Conservation (phyloP, 2,113 vertebrate species). For the Daboia siamensis region DNA sequence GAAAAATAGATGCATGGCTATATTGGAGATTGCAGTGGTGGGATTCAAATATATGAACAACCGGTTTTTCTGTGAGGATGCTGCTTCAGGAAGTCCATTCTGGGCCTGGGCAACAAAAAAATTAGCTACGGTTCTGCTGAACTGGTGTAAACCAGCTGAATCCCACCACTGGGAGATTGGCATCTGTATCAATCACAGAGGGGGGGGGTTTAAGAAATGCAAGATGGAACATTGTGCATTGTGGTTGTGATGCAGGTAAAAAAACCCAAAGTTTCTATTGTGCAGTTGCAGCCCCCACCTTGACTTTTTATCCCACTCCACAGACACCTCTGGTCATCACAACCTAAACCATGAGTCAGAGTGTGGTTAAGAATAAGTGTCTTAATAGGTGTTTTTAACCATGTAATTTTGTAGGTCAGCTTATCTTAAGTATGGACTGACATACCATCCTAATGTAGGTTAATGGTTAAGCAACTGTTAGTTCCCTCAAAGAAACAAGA, state of each 20-base stretch:
- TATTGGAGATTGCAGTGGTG: not conserved
- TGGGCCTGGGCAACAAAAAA: too few relatives aligned
- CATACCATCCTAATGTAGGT: not conserved
- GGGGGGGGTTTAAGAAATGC: not conserved
- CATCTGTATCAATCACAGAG: not conserved
- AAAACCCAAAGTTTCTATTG: not conserved
- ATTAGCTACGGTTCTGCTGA: too few relatives aligned
- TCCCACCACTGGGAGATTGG: not conserved
- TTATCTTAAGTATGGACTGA: not conserved
- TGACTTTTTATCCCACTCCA: not conserved
- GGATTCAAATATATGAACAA: too few relatives aligned
- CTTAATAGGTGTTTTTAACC: not conserved
- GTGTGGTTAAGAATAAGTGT: not conserved
- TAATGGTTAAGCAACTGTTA: not conserved
- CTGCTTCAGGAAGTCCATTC: too few relatives aligned
- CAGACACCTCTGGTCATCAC: not conserved
- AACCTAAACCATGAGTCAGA: not conserved
- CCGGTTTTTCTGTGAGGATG: too few relatives aligned
- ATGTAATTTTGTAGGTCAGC: not conserved
- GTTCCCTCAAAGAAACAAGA: not conserved
- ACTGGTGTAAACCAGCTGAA: too few relatives aligned
- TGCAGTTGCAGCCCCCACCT: not conserved
- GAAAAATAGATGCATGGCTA: not conserved
- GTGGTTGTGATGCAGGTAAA: not conserved
- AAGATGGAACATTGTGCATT: not conserved